Evolutionary conservation across 2,113 vertebrate genomes (phyloP), one percentile per base, ranked within the genome.

Genomic region (Chaenogobius annularis): DNA sequence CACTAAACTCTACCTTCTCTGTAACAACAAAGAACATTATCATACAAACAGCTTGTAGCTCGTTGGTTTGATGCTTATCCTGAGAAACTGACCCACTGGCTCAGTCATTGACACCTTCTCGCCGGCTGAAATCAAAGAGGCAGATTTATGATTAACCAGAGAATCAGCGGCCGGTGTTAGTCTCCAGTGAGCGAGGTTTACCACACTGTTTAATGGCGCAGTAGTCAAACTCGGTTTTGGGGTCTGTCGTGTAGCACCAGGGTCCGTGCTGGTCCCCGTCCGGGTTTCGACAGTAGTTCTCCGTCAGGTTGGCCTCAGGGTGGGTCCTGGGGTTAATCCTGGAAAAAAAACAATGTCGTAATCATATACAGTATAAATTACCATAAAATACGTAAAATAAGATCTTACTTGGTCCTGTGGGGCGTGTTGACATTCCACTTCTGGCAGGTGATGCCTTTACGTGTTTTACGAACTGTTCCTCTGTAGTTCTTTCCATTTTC

Each of bases 181-280:
- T 58, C 13, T 48, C 26, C 20, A 47, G 64, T 48, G 40, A 70
- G 61, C 23, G 54, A 15, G 50, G 23, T 87, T 88, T 87, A 96
- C 96, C 91, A 43, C 98, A 99, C 67, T 94, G 94, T 62, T 92
- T 94, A 81, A 99, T 94, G 14, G 96, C 96, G 0, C 97, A 99
- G 88, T 99, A 99, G 91, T 99, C 98, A 22, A 98, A 99, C 26
- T 96, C 94, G 0, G 95, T 97, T 40, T 91, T 94, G 0, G 95
- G 95, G 78, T 98, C 95, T 0, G 89, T 94, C 64, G 97, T 99
- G 86, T 99, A 98, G 88, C 97, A 99, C 97, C 97, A 98, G 70
- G 96, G 97, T 14, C 97, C 97, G 0, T 99, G 96, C 77, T 93
- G 95, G 64, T 99, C 97, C 0, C 93, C 87, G 3, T 99, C 97